phyloP scores from a whole-genome alignment of 2,888 invertebrate genomes.

The Hirtodrosophila histrioides region DNA sequence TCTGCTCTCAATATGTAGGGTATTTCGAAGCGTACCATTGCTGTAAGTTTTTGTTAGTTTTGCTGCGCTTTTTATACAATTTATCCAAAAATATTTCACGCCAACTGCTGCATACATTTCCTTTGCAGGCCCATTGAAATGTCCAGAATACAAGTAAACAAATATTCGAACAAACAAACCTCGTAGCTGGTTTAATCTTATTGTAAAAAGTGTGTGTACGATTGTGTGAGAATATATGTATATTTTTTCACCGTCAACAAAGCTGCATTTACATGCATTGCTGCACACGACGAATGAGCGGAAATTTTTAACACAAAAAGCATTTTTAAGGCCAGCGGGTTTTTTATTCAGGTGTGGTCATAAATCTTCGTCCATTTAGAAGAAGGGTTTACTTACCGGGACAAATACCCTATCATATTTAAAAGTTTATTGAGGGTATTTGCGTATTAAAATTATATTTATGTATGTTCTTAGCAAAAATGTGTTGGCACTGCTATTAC shows the following conservation, averaged over 20 bases:
- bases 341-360: not conserved
- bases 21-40: not conserved
- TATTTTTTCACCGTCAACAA: not conserved
- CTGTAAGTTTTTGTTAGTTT: not conserved
- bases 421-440: too few species aligned
- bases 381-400: not conserved
- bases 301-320: conserved; percentile 37
- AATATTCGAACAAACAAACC: conserved; percentile 32
- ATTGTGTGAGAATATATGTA: not conserved
- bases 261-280: conserved; percentile 17
- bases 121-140: conserved; percentile 28
- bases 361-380: conserved; percentile 8
- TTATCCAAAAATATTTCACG: conserved; percentile 42
- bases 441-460: too few species aligned
- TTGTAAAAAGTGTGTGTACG: not conserved
- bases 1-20: too few species aligned
- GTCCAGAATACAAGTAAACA: conserved; percentile 13
- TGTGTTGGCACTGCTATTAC: too few species aligned
- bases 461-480: too few species aligned
- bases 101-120: conserved; percentile 16
- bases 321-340: conserved; percentile 14
- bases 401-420: too few species aligned
- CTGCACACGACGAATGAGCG: conserved; percentile 20
- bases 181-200: not conserved
- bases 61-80: conserved; percentile 9